Evolutionary conservation across 2,888 invertebrate genomes (phyloP), one percentile per base, ranked within the genome.

Genomic region (Cheilosia impressa): DNA sequence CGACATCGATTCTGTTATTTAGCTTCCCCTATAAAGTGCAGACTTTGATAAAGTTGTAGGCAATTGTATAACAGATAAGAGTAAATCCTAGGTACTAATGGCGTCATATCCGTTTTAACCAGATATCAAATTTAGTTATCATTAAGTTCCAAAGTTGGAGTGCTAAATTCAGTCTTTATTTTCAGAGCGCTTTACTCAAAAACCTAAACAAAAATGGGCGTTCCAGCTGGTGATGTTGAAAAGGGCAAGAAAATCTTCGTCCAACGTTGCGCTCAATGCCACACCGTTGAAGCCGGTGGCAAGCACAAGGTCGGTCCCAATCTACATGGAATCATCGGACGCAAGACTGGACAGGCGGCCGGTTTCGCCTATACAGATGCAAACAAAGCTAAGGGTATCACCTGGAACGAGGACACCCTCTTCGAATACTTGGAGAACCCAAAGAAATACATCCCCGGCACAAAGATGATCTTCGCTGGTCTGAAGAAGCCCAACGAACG

Each of bases 401-500:
- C 96, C 87, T 99, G 99, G 99, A 94, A 93, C 89, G 96, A 96
- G 60, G 97, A 98, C 72, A 99, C 98, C 0, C 93, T 99, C 22
- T 98, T 97, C 90, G 96, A 96, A 89, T 99, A 99, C 93, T 94
- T 99, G 88, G 97, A 98, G 92, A 98, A 99, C 93, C 99, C 99
- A 73, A 99, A 99, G 94, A 99, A 99, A 93, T 99, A 97, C 93
- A 99, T 99, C 94, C 99, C 99, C 69, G 99, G 99, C 87, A 99
- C 99, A 80, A 99, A 99, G 93, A 99, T 99, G 99, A 96, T 99
- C 90, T 99, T 99, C 90, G 98, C 98, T 87, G 99, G 99, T 87
- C 93, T 99, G 89, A 99, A 99, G 93, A 99, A 99, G 92, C 95
- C 96, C n/a, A 95, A 96, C 76, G 99, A 99, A 88, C 95, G 99